Base-by-base conservation (phyloP, 2,113 vertebrate genomes). In the Colaptes auratus region DNA sequence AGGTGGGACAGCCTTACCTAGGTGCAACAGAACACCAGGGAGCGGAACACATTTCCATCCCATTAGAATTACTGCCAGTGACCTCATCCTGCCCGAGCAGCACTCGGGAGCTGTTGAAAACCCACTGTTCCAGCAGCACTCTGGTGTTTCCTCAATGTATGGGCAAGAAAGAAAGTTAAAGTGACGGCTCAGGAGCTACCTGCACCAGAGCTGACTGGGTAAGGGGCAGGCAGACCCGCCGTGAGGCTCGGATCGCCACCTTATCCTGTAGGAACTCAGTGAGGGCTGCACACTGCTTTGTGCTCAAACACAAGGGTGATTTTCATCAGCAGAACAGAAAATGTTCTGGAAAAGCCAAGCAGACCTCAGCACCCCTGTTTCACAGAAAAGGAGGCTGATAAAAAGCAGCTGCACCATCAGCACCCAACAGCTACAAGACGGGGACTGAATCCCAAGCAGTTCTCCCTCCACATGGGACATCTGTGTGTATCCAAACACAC, bases 1-100 rank as follows among this genome's bases (percentile, higher is more conserved):
- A 4, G 15, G 6, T 52, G 1, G 14, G 3, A 16, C 44, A 18
- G 7, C 81, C 77, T 76, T 14, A 89, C 83, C 83, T 39, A 8
- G 2, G 1, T 1, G 20, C 78, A 64, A 24, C 82, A 15, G 1
- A 88, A 27, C 82, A 42, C 82, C 28, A 2, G 36, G 10, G 30
- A 64, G 64, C 4, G 61, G 71, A 86, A 82, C 64, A 9, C 71
- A 12, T 70, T 87, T 93, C 92, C 84, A 92, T 61, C 53, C 63
- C 6, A 80, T 67, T 53, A 42, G 71, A 75, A 42, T 10, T 10
- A 39, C 72, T 35, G 28, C 60, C 56, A 30, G 17, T 74, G 88
- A 80, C 7, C 56, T 59, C 56, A 39, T n/a, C 44, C 63, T 31
- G 69, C 66, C 79, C 12, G 39, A 2, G 3, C 19, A 79, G 63